Percentiles rank a stretch among this genome's conserved stretches.
These are phyloP conservation scores for Ariolimax columbianus DNA, from an alignment of 2,888 invertebrate genomes.

Conservation along the genomic window DNA sequence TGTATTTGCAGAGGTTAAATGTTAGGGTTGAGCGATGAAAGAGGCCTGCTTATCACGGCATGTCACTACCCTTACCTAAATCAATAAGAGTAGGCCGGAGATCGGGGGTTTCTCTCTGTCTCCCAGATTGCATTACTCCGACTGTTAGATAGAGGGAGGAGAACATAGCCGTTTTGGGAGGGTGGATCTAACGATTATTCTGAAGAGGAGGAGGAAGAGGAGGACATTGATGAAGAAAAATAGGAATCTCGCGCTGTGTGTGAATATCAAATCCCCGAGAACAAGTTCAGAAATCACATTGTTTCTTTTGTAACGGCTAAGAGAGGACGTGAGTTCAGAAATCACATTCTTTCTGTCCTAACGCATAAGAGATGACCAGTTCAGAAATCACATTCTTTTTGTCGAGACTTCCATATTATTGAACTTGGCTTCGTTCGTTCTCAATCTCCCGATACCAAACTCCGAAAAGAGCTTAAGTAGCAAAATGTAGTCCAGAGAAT, in stretches of 20 bases:
- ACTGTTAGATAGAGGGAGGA: background rate
- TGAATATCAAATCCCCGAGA: background rate
- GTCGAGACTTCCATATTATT: background rate
- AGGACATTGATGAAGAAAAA: background rate
- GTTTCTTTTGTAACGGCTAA: too few relatives aligned
- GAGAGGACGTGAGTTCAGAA: too few relatives aligned
- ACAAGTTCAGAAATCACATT: background rate
- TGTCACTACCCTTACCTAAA: conserved; percentile 1
- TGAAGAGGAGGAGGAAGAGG: background rate
- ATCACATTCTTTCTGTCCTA: too few relatives aligned
- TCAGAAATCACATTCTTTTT: background rate
- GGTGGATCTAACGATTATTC: background rate
- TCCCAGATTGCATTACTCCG: background rate
- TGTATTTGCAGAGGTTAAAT: too few relatives aligned
- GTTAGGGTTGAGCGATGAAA: too few relatives aligned
- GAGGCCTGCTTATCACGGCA: background rate
- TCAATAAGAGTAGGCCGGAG: conserved; percentile 3
- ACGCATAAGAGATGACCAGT: too few relatives aligned
- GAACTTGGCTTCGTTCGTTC: too few relatives aligned
- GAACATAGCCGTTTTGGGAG: background rate
- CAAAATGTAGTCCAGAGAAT: too few relatives aligned
- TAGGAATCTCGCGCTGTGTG: background rate
- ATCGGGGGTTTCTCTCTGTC: background rate
- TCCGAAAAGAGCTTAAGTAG: too few relatives aligned
- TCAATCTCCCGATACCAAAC: too few relatives aligned